Base-by-base conservation (phyloP, 1,140 invertebrate genomes). In the Mactra quadrangularis region DNA sequence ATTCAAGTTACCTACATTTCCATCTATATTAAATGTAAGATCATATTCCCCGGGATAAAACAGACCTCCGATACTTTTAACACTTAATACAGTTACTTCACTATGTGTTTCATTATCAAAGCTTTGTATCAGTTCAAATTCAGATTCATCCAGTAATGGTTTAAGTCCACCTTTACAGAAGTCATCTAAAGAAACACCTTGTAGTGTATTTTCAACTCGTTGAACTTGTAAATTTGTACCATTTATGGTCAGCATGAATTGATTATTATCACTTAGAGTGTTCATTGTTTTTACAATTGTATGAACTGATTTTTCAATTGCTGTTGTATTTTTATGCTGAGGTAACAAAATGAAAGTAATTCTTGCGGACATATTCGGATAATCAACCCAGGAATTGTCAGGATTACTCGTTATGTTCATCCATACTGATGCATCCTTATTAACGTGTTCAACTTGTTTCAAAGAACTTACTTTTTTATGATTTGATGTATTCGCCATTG, bases 1-100 rank as follows among this genome's bases (percentile, higher is more conserved):
- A 17, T 83, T 75, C 27, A 81, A 66, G 35, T 83, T 74, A 7
- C 77, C 84, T 7, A 89, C 74, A 35, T 78, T 86, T 1, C 87
- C 88, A 11, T 76, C 66, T 0, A 91, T 74, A 52, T 85, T 74
- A 7, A 92, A 27, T 6, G 84, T 89, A 17, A 92, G 52, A 82
- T 91, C 90, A 71, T 87, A 92, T 60, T 87, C 74, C 9, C 88
- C 88, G 0, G 86, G 85, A n/a, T 53, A 74, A 64, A 91, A 88
- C 25, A 84, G 82, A 19, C 70, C 81, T 15, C 87, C 81, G n/a
- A 90, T 88, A 35, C 59, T 72, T 68, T 91, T 89, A 0, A 89
- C 75, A 66, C 88, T 88, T 22, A 91, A 50, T 27, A 77, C 59
- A 4, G 84, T 86, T 4, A 86, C 72, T 60, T 27, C 70, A 45